Conservation (phyloP, 2,113 vertebrate species). For the Helogale parvula region DNA sequence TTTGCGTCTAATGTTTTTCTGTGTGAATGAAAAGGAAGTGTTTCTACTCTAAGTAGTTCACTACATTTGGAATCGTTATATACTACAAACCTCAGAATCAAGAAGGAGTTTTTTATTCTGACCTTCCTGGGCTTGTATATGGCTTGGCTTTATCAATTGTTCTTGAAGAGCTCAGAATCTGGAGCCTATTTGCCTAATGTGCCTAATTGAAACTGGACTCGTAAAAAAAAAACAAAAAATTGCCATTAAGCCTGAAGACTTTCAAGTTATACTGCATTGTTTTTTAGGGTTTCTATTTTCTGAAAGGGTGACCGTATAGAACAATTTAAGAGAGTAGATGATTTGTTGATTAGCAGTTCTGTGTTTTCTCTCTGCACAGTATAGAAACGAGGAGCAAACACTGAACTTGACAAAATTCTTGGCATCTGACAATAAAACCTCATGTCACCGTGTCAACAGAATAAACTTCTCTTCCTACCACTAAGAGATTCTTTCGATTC, state of each 20-base stretch:
- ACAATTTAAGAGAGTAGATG: background rate
- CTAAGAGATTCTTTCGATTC: background rate
- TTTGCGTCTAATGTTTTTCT: background rate
- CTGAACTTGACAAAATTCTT: background rate
- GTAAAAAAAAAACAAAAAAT: background rate
- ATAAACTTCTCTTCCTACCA: background rate
- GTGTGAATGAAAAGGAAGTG: background rate
- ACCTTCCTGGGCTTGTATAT: background rate
- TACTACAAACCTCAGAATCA: background rate
- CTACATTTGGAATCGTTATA: background rate
- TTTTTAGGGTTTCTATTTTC: background rate
- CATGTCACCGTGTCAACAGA: background rate
- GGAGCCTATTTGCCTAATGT: background rate
- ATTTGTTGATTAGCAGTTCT: background rate
- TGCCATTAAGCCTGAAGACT: background rate
- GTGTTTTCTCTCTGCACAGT: background rate
- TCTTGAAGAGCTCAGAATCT: background rate
- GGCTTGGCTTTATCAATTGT: background rate
- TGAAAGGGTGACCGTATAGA: background rate
- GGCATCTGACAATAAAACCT: background rate
- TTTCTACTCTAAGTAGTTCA: background rate
- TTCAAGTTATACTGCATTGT: background rate
- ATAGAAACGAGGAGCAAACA: background rate
- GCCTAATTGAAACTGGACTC: background rate
- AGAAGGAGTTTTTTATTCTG: slow-evolving; percentile 5